Conservation (phyloP, 2,797 vertebrate genomes). For the Alfaro cultratus region DNA sequence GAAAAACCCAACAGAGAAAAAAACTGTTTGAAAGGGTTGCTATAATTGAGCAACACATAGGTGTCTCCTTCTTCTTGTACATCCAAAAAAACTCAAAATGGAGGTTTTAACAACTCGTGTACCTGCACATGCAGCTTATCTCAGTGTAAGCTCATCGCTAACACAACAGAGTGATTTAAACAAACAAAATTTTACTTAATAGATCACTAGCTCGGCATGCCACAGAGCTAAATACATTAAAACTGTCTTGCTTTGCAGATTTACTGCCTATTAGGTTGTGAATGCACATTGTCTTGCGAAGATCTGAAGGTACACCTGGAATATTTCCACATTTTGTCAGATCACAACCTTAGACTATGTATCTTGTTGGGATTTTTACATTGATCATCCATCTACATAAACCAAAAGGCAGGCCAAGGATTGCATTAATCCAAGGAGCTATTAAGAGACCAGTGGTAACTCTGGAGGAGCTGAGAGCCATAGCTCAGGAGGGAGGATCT, state of each 20-base stretch:
- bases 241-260: neutral
- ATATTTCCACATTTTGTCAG: neutral
- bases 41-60: slow-evolving; percentile 20
- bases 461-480: neutral
- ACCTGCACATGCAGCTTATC: neutral
- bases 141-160: slow-evolving; percentile 13
- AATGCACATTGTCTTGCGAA: neutral
- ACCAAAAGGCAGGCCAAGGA: neutral
- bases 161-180: slow-evolving; percentile 14
- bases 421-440: neutral
- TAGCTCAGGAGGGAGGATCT: neutral
- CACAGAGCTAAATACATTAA: neutral
- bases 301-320: neutral
- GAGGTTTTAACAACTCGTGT: slow-evolving; percentile 20
- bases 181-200: slow-evolving; percentile 8
- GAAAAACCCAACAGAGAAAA: slow-evolving; percentile 41
- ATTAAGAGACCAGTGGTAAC: neutral
- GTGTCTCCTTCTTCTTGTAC: slow-evolving; percentile 14
- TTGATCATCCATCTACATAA: neutral
- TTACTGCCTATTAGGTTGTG: neutral
- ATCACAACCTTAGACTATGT: neutral
- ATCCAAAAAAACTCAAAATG: slow-evolving; percentile 7
- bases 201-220: slow-evolving; percentile 12
- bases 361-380: neutral
- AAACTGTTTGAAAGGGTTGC: slow-evolving; percentile 38